Conservation (phyloP, 2,888 invertebrate genomes). For the Lacanobia wlatinum region DNA sequence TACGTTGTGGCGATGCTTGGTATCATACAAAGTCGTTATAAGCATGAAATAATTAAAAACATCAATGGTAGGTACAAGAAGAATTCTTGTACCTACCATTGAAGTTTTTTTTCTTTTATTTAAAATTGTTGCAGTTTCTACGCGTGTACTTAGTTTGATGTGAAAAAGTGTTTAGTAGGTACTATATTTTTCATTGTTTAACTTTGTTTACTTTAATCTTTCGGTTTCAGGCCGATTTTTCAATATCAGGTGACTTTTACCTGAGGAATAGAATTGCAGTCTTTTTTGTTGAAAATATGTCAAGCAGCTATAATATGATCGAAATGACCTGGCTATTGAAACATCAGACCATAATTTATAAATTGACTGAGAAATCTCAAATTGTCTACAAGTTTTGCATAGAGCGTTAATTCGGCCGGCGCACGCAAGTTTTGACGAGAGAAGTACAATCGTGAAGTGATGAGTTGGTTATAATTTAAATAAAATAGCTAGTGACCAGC, state of each 20-base stretch:
- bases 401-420: too few relatives aligned
- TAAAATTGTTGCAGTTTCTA: neutral
- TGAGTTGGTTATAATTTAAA: neutral
- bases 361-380: neutral
- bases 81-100: conserved; percentile 52
- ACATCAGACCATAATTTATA: too few relatives aligned
- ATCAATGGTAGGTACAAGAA: neutral
- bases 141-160: neutral
- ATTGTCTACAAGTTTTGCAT: neutral
- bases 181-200: conserved; percentile 2
- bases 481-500: neutral
- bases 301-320: too few relatives aligned
- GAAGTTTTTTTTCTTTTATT: conserved; percentile 12
- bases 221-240: neutral
- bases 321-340: too few relatives aligned
- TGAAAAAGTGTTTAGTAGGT: neutral
- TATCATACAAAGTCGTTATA: conserved; percentile 40
- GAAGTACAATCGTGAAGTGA: neutral
- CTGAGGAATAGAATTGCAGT: too few relatives aligned
- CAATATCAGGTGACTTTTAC: too few relatives aligned
- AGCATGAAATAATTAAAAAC: conserved; percentile 19
- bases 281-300: too few relatives aligned
- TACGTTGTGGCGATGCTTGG: conserved; percentile 25
- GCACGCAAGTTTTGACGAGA: neutral
- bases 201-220: neutral